Evolutionary conservation across 2,888 invertebrate genomes (phyloP).

Genomic region (Lordiphosa fenestrarum): DNA sequence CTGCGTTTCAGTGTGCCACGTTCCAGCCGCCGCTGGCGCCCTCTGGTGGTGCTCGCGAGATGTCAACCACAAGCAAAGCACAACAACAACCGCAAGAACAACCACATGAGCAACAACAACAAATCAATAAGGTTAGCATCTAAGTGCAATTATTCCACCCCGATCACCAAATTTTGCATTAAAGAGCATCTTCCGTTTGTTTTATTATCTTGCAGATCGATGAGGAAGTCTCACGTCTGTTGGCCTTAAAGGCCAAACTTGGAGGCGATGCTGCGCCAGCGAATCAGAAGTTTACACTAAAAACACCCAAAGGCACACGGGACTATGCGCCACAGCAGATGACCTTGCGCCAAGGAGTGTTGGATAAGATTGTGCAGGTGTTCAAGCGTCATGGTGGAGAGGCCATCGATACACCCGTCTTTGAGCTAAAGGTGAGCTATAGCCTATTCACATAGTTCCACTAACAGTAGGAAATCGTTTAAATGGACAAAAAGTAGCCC

Average conservation of each 20-base stretch:
- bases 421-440: slow-evolving; percentile 92
- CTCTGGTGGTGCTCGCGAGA: slow-evolving; percentile 39
- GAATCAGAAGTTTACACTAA: slow-evolving; percentile 89
- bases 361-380: slow-evolving; percentile 91
- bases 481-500: no score
- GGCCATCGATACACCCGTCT: slow-evolving; percentile 98
- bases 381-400: slow-evolving; percentile 99
- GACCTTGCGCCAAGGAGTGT: slow-evolving; percentile 92
- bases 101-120: slow-evolving; percentile 36
- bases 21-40: slow-evolving; percentile 48
- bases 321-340: slow-evolving; percentile 98
- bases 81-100: slow-evolving; percentile 53
- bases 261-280: slow-evolving; percentile 83
- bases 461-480: no score
- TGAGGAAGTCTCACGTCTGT: slow-evolving; percentile 90
- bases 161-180: not conserved
- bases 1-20: slow-evolving; percentile 63
- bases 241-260: slow-evolving; percentile 89
- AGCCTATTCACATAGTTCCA: no score
- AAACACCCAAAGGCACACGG: slow-evolving; percentile 95
- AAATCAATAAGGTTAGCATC: slow-evolving; percentile 79
- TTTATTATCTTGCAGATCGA: slow-evolving; percentile 84
- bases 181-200: not conserved
- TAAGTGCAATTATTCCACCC: slow-evolving; percentile 40
- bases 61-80: slow-evolving; percentile 63